Evolutionary conservation across 92 coral and sea anemone genomes (phyloP), one percentile per base, ranked within the genome.

Genomic region (Umimayanthus kanabou): DNA sequence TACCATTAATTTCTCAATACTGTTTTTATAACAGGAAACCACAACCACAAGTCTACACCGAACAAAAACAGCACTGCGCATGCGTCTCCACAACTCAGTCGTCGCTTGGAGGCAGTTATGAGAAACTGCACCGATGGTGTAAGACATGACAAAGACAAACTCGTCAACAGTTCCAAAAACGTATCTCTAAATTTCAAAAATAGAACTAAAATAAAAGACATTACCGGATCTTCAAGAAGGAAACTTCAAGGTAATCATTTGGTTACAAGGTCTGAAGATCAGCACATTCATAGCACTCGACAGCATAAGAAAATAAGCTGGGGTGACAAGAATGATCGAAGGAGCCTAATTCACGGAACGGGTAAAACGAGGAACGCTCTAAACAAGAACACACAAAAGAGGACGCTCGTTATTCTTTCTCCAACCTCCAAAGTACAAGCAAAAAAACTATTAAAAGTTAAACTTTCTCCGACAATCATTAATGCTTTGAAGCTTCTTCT

Each of bases 401-500:
- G 87, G 16, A 83, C 87, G 9, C 70, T 83, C 26, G 78, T 83
- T 49, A 83, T 71, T 83, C 58, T 71, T 43, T 83, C 87, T 14
- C 78, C 78, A 13, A 70, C 58, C 22, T 53, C 87, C 9, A 70
- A 39, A 50, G 39, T 47, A 15, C 78, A 71, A 6, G 65, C 76
- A 9, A 70, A 71, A 18, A 83, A 70, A 18, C 64, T 83, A 10
- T 45, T 82, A 20, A 65, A 57, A 43, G 77, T 80, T 66, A 93
- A 90, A 69, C 71, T 93, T 26, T 90, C 98, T 2, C 93, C 88
- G 5, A 92, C 93, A 28, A 81, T 95, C 29, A 77, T 95, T 26
- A 93, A 88, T 79, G 98, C 98, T 79, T 66, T 95, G 22, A 91
- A 82, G 16, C 89, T 95, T 61, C 80, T 95, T 7, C 71, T 95